Base-by-base conservation (phyloP, 1,140 invertebrate genomes). In the Catajapyx aquilonaris region DNA sequence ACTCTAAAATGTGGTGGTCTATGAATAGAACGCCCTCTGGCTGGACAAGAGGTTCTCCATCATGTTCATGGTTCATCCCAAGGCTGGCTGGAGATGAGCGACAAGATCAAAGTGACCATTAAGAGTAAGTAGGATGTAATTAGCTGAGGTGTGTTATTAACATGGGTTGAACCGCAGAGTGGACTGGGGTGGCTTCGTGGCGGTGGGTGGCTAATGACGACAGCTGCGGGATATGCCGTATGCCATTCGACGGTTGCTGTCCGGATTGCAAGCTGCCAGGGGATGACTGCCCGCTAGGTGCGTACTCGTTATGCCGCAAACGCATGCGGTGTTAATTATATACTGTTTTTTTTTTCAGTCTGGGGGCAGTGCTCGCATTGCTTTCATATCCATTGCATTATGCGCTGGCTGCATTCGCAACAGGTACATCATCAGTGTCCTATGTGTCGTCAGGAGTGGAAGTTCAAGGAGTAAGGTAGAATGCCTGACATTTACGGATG, bases 351-450 rank as follows among this genome's bases (percentile, higher is more conserved):
- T 51, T 40, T 66, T 64, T 42, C 59, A 76, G 93, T 96, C 42
- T 95, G 91, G 88, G 93, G 94, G 41, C 76, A 88, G 49, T 99
- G 94, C 60, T 91, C 87, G 1, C 94, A 99, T 64, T 95, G 91
- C 62, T 99, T 98, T 58, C 94, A 98, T 56, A 96, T 97, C 56
- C 94, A 98, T 59, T 99, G 94, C 59, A 98, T 99, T 51, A 87
- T 94, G 59, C 97, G 97, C 70, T 98, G 94, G 94, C 66, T 97
- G 25, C 86, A 95, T 52, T 85, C 90, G 13, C 91, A 96, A 61
- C 81, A 88, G 53, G 73, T 81, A 31, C 83, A 86, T 56, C 86
- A 94, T 52, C 79, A 86, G 53, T 99, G 94, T 56, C 94, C 94
- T 42, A 96, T 98, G 88, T 98, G 94, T 61, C 70, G 94, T 48